Evolutionary conservation across 1,140 invertebrate genomes (phyloP), one percentile per base, ranked within the genome.

Genomic region (Diabrotica undecimpunctata): DNA sequence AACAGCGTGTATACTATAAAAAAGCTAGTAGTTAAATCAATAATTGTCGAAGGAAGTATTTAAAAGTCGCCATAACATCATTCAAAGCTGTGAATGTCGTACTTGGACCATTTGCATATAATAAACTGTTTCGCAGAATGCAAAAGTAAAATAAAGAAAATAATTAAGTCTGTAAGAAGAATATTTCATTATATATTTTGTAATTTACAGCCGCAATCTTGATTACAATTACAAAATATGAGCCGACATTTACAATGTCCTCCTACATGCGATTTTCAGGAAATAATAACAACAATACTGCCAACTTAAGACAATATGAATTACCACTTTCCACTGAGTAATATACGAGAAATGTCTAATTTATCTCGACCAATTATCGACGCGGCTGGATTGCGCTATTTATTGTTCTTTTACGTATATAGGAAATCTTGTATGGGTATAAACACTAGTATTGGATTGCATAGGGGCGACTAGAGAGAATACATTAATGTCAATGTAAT

Each of bases 141-240:
- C 12, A 62, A 46, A 37, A 9, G 41, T 11, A 12, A 14, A 5
- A 41, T 52, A 65, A 61, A 56, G 63, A 62, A 62, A 63, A 68
- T 66, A 66, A 69, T 66, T 61, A 69, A 69, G 66, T 62, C 61
- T 53, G 57, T 37, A 64, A 61, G 66, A 67, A 57, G 66, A 64
- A 69, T 68, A 70, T 70, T 70, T 69, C 69, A 70, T 70, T 72
- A 72, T 70, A 68, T 65, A 72, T 70, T 72, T 70, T 66, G 66
- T 69, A 70, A 72, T 70, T 67, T 70, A 69, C 71, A 66, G 63
- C 63, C 70, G 54, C 69, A 76, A 77, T 77, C 75, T 77, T 76
- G 74, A 77, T 77, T 76, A 68, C 75, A 75, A 77, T 77, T 77
- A 74, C 73, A 74, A 77, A 77, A 77, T 77, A 77, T 73, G 74